Evolutionary conservation across 2,797 vertebrate genomes (phyloP).

Genomic region (Enteromius treurensis): DNA sequence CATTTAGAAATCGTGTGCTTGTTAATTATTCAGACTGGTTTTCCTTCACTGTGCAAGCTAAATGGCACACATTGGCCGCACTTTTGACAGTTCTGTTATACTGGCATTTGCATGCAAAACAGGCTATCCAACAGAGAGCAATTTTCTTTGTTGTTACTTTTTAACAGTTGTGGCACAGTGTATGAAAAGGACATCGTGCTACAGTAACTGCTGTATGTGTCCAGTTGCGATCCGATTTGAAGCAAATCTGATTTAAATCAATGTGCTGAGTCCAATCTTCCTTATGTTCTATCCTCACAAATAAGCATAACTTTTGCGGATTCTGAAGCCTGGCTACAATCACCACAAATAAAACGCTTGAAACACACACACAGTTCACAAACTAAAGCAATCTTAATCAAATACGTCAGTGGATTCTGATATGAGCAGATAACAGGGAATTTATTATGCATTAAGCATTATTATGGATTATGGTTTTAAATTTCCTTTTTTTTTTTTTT

Average conservation of each 20-base stretch:
- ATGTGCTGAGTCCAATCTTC: neutral
- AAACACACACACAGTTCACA: too few species aligned
- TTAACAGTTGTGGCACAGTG: neutral
- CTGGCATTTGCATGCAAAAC: slow-evolving; percentile 35
- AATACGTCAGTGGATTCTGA: too few species aligned
- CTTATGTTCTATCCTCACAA: neutral
- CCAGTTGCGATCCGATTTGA: neutral
- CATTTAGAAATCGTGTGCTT: slow-evolving; percentile 38
- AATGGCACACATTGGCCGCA: slow-evolving; percentile 37
- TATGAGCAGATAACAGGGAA: too few species aligned
- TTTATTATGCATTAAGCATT: too few species aligned
- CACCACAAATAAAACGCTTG: too few species aligned
- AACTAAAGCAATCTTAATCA: too few species aligned
- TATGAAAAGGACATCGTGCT: neutral
- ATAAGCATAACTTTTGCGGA: neutral
- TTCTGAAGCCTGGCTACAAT: neutral
- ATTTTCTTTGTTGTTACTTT: slow-evolving; percentile 16
- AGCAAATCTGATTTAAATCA: neutral
- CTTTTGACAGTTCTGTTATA: slow-evolving; percentile 38
- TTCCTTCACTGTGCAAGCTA: slow-evolving; percentile 26
- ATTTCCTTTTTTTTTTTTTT: too few species aligned
- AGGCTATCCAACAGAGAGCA: neutral
- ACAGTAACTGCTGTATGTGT: neutral
- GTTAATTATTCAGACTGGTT: slow-evolving; percentile 52
- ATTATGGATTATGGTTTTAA: too few species aligned